Evolutionary conservation across 2,888 invertebrate genomes (phyloP), one percentile per base, ranked within the genome.

Genomic region (Amblyjoppa proteus): DNA sequence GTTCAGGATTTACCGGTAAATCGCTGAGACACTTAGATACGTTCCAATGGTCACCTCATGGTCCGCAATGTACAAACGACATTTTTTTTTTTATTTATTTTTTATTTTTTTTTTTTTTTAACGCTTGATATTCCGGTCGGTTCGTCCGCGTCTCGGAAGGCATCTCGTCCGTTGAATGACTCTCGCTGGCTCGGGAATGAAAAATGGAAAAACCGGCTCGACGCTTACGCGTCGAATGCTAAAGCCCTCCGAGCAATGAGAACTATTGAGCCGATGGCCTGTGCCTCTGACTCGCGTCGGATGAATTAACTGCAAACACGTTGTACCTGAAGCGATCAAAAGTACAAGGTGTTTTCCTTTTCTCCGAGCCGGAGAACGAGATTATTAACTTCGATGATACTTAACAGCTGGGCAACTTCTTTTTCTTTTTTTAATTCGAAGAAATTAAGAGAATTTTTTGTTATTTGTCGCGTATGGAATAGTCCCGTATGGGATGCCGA

Each of bases 181-280:
- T 49, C 71, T 38, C 45, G 41, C 41, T 16, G 20, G 51, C 13
- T 77, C 41, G 68, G 66, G 75, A 81, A 81, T 70, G n/a, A 85
- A 77, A 81, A 68, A 38, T 49, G 70, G 41, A 77, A 84, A 78
- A 79, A 75, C 81, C 74, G 64, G 81, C 70, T 70, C 20, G 13
- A 13, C 61, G 38, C 61, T 85, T 85, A 75, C 74, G 77, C 34
- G 75, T 56, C 64, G 81, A 81, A 76, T 76, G 31, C 81, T 68
- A 51, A 77, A 5, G 16, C 34, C 16, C n/a, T 20, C n/a, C 28
- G 61, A 61, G 61, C 28, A 61, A 28, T 13, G 28, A 31, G 31
- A 61, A 25, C 16, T 16, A 13, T 61, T 31, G 64, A 34, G 64
- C 31, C 25, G 28, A 28, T 31, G 3, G 61, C 5, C 45, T 16